Percentiles rank a stretch among this genome's conserved stretches.
phyloP scores from a whole-genome alignment of 2,888 invertebrate species.

The Nemoura dubitans region DNA sequence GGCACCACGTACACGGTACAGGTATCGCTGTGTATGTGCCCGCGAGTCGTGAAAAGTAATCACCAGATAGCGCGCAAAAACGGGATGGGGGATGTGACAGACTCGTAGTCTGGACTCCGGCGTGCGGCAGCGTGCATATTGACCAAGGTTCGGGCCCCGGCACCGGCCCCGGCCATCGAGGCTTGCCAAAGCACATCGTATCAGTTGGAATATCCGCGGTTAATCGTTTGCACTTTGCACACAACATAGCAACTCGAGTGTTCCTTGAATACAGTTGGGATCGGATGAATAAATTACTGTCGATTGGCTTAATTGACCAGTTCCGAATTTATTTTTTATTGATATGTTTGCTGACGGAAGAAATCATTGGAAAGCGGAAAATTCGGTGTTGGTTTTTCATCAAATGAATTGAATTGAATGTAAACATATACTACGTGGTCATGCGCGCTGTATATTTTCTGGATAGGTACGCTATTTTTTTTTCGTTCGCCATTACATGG shows the following conservation, averaged over 20 bases:
- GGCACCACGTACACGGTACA: no score
- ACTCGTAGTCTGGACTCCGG: background rate
- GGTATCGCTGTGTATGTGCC: no score
- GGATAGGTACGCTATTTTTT: no score
- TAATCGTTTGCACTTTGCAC: background rate
- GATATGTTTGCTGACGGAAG: background rate
- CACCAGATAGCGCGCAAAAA: background rate
- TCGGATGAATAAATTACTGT: background rate
- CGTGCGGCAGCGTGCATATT: background rate
- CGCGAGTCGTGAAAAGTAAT: background rate
- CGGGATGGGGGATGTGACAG: background rate
- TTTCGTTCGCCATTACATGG: no score
- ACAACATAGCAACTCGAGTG: background rate
- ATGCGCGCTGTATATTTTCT: no score
- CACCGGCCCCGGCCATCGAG: no score
- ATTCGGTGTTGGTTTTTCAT: no score
- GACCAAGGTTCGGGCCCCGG: background rate
- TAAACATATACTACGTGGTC: no score
- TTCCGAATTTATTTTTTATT: background rate
- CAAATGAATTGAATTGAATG: no score
- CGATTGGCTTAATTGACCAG: background rate
- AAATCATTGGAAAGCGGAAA: background rate
- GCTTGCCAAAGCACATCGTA: background rate
- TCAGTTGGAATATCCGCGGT: background rate
- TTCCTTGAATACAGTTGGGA: background rate